Percentiles rank a stretch among this genome's conserved stretches.
Conservation (phyloP, 2,797 vertebrate species). For the Rhinoraja longicauda region DNA sequence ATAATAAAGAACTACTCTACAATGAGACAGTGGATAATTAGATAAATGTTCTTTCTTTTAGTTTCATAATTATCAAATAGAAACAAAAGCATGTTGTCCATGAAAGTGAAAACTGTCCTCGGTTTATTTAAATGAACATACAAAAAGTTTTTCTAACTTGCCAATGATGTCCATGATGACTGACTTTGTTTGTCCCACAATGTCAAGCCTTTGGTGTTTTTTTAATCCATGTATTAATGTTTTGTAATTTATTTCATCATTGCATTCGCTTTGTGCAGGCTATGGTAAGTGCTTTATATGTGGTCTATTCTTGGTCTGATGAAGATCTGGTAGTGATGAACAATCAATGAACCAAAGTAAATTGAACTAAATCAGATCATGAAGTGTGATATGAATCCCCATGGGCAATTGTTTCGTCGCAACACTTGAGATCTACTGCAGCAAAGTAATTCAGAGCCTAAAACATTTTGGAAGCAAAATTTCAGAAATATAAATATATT, state of each 20-base stretch:
- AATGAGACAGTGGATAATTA: neutral
- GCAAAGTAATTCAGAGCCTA: neutral
- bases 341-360: slow-evolving; percentile 18
- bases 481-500: neutral
- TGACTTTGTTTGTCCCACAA: slow-evolving; percentile 27
- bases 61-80: neutral
- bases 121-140: neutral
- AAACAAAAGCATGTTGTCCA: neutral
- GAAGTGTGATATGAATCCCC: neutral
- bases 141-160: neutral
- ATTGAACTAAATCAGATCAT: neutral
- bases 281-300: slow-evolving; percentile 39
- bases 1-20: neutral
- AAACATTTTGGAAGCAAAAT: neutral
- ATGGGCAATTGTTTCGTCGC: neutral
- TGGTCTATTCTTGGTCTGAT: slow-evolving; percentile 8
- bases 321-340: slow-evolving; percentile 18
- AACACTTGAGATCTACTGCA: neutral
- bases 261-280: slow-evolving; percentile 37
- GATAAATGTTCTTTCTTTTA: neutral
- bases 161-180: slow-evolving; percentile 15
- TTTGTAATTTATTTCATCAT: slow-evolving; percentile 39
- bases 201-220: slow-evolving; percentile 28
- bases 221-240: slow-evolving; percentile 33
- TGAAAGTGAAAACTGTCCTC: neutral